A percentile compares a stretch with the other conserved stretches of the same genome.
phyloP scores from a whole-genome alignment of 2,113 vertebrate species.

The Delphinapterus leucas region DNA sequence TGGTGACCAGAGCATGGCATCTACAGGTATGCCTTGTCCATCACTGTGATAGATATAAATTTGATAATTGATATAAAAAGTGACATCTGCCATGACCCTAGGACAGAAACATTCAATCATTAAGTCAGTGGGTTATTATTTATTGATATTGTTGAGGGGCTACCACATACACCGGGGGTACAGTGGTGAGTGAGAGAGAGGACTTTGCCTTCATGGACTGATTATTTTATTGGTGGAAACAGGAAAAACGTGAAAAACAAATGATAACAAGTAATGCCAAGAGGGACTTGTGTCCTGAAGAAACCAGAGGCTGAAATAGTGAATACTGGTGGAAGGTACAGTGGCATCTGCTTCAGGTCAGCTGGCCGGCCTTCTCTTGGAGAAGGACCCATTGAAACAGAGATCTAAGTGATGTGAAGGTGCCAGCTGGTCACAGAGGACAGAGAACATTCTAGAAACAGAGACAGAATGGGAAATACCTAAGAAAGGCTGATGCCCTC shows the following conservation, averaged over 20 bases:
- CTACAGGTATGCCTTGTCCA: background rate
- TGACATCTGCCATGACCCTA: background rate
- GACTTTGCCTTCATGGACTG: background rate
- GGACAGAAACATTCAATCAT: background rate
- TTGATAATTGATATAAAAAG: background rate
- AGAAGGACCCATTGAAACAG: background rate
- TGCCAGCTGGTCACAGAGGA: background rate
- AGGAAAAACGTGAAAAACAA: background rate
- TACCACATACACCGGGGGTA: background rate
- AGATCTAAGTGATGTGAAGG: background rate
- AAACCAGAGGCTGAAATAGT: background rate
- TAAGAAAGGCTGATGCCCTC: background rate
- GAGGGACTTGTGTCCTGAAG: background rate
- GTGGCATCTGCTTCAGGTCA: background rate
- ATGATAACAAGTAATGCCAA: background rate
- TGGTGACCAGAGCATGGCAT: background rate
- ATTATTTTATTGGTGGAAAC: background rate
- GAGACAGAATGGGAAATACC: background rate
- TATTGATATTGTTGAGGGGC: background rate
- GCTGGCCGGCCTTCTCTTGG: background rate
- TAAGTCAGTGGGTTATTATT: background rate
- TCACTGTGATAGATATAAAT: background rate
- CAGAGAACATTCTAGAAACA: background rate
- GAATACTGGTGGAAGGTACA: accelerated
- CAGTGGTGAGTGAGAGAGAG: background rate